These are phyloP conservation scores for human DNA, from an alignment of 2,113 vertebrate genomes.

Conservation along the genomic window DNA sequence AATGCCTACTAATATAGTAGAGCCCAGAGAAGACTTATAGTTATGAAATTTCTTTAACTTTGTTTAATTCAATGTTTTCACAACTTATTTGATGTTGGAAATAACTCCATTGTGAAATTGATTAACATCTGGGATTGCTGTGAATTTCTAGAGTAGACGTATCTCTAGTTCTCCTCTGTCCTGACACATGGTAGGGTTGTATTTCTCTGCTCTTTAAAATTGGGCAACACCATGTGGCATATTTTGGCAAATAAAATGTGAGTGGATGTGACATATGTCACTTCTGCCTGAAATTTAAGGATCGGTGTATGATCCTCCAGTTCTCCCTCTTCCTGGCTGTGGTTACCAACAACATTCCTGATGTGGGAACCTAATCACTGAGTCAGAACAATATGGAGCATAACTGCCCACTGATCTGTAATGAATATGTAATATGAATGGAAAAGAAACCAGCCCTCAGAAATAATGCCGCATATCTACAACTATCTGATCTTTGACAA, in stretches of 20 bases:
- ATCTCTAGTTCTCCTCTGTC: neutral
- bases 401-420: neutral
- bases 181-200: neutral
- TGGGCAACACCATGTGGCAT: neutral
- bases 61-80: neutral
- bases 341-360: neutral
- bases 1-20: neutral
- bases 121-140: neutral
- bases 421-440: neutral
- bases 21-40: neutral
- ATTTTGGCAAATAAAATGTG: slow-evolving; percentile 18
- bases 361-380: neutral
- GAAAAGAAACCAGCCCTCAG: neutral
- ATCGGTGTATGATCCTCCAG: neutral
- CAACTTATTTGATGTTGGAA: neutral
- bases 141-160: neutral
- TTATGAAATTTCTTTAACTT: neutral
- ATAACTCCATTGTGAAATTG: neutral
- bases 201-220: neutral
- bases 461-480: too few species aligned
- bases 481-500: too few species aligned
- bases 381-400: neutral
- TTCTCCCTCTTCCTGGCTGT: neutral
- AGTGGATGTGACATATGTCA: neutral
- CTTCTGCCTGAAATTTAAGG: neutral